Evolutionary conservation across 2,888 invertebrate genomes (phyloP).

Genomic region (Protodeltote pygarga): DNA sequence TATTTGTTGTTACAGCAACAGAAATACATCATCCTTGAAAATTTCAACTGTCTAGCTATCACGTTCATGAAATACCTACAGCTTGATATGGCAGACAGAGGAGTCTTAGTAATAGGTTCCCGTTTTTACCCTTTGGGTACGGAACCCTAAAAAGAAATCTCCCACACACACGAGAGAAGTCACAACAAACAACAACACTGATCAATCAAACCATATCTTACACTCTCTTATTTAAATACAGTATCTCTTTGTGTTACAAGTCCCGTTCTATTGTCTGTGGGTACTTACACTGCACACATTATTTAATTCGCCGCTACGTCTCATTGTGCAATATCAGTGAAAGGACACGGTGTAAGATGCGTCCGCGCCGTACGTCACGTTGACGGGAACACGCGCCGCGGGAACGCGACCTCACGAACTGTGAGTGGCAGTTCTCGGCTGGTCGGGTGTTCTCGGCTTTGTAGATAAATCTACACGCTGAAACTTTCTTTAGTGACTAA

Average conservation of each 20-base stretch:
- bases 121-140: too few species aligned
- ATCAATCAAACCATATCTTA: constrained; percentile 8
- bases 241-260: too few species aligned
- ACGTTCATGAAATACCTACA: too few species aligned
- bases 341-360: constrained; percentile 49
- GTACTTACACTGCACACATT: constrained; percentile 16
- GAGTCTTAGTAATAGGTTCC: too few species aligned
- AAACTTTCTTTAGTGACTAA: constrained; percentile 20
- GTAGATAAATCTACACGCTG: constrained; percentile 27
- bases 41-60: too few species aligned
- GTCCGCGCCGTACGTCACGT: constrained; percentile 41
- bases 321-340: constrained; percentile 46
- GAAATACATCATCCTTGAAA: too few species aligned
- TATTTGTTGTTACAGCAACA: too few species aligned
- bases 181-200: not conserved
- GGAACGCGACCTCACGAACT: constrained; percentile 48
- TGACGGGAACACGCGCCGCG: constrained; percentile 46
- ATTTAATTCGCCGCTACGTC: constrained; percentile 32
- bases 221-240: too few species aligned
- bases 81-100: too few species aligned
- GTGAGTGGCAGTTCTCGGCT: constrained; percentile 13
- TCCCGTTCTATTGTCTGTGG: constrained; percentile 20
- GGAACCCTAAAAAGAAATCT: too few species aligned
- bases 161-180: constrained; percentile 5
- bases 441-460: constrained; percentile 16